These are phyloP conservation scores for Psylliodes chrysocephalus DNA, from an alignment of 2,888 invertebrate genomes.

Conservation along the genomic window DNA sequence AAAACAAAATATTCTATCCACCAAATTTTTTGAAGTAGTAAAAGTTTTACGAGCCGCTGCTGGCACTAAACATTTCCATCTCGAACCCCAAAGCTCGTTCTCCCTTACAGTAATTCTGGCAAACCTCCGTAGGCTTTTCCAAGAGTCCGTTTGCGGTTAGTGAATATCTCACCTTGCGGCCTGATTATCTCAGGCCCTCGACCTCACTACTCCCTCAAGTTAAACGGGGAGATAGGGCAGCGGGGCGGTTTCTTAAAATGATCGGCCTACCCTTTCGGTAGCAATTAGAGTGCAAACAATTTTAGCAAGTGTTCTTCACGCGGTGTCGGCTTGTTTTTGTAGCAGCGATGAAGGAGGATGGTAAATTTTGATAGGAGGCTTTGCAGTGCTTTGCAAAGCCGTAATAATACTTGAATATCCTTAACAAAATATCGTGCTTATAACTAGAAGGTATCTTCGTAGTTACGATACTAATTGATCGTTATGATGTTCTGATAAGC, in stretches of 20 bases:
- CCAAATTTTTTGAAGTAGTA: too few species aligned
- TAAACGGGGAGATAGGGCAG: conserved; percentile 6
- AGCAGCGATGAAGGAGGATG: not conserved
- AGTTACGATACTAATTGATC: too few species aligned
- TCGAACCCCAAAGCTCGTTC: not conserved
- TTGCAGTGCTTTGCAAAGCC: not conserved
- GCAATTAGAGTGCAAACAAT: conserved; percentile 47
- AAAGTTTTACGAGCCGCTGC: not conserved
- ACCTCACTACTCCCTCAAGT: conserved; percentile 41
- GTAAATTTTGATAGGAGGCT: not conserved
- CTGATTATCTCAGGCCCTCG: conserved; percentile 39
- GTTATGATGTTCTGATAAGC: too few species aligned
- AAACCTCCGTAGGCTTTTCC: conserved; percentile 22
- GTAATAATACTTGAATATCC: too few species aligned
- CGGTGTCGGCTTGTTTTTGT: conserved; percentile 19
- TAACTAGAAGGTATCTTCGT: too few species aligned
- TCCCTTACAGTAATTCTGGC: conserved; percentile 12
- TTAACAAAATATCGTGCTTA: too few species aligned
- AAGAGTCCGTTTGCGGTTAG: conserved; percentile 33
- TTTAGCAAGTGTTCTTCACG: conserved; percentile 37
- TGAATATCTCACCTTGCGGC: conserved; percentile 36
- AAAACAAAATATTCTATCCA: too few species aligned
- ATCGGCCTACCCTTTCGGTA: conserved; percentile 41
- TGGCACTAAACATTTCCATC: not conserved
- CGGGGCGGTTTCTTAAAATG: conserved; percentile 37